A percentile compares a stretch with the other conserved stretches of the same genome.
These are phyloP conservation scores for Aplysina aerophoba DNA, from an alignment of 37 sponge, comb jelly and placozoan genomes.

Conservation along the genomic window DNA sequence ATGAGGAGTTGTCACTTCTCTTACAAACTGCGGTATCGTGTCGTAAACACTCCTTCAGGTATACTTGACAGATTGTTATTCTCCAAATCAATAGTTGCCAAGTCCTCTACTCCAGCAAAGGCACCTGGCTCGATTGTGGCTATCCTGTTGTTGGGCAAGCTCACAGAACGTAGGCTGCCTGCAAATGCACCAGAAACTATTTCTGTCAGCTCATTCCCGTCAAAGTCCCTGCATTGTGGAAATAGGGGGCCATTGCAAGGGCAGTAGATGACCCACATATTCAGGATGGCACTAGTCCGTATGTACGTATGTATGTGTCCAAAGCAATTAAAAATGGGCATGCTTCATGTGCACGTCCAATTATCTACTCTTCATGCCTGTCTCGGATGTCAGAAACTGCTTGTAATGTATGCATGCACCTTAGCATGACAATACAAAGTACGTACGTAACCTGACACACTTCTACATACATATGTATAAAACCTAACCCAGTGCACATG, in stretches of 20 bases:
- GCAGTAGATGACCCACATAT: too few relatives aligned
- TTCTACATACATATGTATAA: too few relatives aligned
- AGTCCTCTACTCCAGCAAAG: neutral
- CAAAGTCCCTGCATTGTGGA: conserved; percentile 34
- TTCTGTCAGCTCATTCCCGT: conserved; percentile 18
- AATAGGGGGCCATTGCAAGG: neutral
- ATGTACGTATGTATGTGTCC: too few relatives aligned
- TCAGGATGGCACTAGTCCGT: too few relatives aligned
- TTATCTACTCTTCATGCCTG: too few relatives aligned
- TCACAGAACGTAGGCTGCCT: neutral
- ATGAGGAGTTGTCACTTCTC: neutral
- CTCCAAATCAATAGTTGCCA: neutral
- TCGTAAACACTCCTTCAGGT: conserved; percentile 6
- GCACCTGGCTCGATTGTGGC: neutral
- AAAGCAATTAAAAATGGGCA: too few relatives aligned
- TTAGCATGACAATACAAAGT: too few relatives aligned
- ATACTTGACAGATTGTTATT: neutral
- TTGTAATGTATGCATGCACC: too few relatives aligned
- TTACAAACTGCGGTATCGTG: neutral
- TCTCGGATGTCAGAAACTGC: too few relatives aligned
- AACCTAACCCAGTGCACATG: too few relatives aligned
- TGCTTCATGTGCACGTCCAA: too few relatives aligned
- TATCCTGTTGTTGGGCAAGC: neutral
- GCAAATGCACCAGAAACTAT: conserved; percentile 10
- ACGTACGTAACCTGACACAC: too few relatives aligned